Evolutionary conservation across 2,888 invertebrate species (phyloP), one percentile per base, ranked within the genome.

Genomic region (Drosophila acutilabella): DNA sequence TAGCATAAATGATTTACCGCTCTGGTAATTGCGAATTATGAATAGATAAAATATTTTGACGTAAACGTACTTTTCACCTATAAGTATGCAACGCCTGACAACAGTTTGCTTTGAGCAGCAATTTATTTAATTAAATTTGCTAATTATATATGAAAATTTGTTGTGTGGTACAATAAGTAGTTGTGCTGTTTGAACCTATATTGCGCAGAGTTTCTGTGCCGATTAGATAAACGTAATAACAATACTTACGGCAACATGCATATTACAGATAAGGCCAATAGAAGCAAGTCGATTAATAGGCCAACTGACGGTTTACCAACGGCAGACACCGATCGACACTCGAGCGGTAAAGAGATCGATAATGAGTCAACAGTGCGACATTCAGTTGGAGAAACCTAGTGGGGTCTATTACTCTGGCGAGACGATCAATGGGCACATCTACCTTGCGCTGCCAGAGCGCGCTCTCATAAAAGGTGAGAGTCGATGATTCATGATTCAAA

Each of bases 341-440:
- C 64, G 54, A 60, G 20, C 52, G 42, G 67, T 54, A 13, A 64
- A 70, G 59, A 86, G 66, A 52, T 40, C 26, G 13, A 50, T 20
- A 47, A 47, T 89, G 90, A 71, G 56, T 47, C 64, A 81, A 26
- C 51, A 64, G 13, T 89, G 87, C 38, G 74, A 85, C 10, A 69
- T 90, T 6, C 71, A 79, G 41, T 64, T 91, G 72, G 88, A 91
- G 48, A 74, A 82, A 33, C 66, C 73, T 33, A 69, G 48, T 44
- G 80, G 80, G 11, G 64, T 73, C 48, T 91, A 89, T 61, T 56
- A 71, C 6, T 79, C 90, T n/a, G 90, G 90, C 1, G 89, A 91
- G 26, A 78, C 73, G 13, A 72, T 91, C 30, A 83, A 78, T 38
- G 90, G 91, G 0, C 66, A 64, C 8, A 72, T 90, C 10, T 58